Evolutionary conservation across 1,140 invertebrate species (phyloP), one percentile per base, ranked within the genome.

Genomic region (Monochamus saltuarius): DNA sequence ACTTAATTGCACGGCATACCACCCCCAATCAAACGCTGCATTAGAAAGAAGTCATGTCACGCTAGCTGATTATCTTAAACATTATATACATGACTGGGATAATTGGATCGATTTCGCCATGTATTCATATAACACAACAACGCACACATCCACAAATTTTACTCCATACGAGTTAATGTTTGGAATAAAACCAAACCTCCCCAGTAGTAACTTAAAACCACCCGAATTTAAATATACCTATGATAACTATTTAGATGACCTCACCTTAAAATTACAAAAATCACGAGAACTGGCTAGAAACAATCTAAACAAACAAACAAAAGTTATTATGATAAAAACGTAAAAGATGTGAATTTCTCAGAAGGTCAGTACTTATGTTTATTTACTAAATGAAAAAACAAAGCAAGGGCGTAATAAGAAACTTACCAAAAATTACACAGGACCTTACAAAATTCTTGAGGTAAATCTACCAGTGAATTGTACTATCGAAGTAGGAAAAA

Each of bases 121-220:
- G 71, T 78, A 74, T 54, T 62, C 61, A 34, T 78, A 78, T 59
- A 78, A 77, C 65, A 72, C 71, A 13, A 78, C 58, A 78, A 77
- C 65, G 71, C 71, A 13, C 62, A 51, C 11, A 59, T 69, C 43
- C 73, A 82, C 55, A 65, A 57, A 70, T 9, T 77, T 58, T 16
- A 73, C 74, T 1, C 78, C 80, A 1, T 79, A 74, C 55, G 73
- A 77, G 39, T 35, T 81, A 14, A 7, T 81, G 7, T 78, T 75
- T 56, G 76, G 78, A 16, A 16, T 62, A 42, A 70, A 75, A 53
- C 57, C 75, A 4, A 39, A 36, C 19, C 14, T 75, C 14, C 69
- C 72, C 9, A 65, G 52, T 43, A 53, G 46, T 11, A 14, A 71
- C 29, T 61, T 39, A 34, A 13, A 49, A 61, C 36, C 50, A 39